A percentile compares a stretch with the other conserved stretches of the same genome.
Conservation (phyloP, 2,888 invertebrate genomes). For the Heliconius cydno region DNA sequence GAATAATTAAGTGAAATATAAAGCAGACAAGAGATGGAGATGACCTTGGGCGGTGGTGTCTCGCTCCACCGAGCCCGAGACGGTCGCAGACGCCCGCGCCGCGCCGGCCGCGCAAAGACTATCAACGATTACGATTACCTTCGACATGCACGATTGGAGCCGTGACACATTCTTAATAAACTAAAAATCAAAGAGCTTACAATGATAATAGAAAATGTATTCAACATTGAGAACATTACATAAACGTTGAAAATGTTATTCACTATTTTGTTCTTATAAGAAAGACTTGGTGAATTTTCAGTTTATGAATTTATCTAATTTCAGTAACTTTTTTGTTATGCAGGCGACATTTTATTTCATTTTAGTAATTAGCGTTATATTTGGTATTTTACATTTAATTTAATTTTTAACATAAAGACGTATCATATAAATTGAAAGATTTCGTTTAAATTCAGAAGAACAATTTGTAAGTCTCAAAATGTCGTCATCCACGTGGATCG, state of each 20-base stretch:
- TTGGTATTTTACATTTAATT: background rate
- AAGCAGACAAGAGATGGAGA: slow-evolving; percentile 58
- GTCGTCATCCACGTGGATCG: slow-evolving; percentile 71
- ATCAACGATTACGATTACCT: slow-evolving; percentile 58
- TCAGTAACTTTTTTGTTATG: no score
- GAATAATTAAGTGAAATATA: slow-evolving; percentile 65
- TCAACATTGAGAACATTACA: background rate
- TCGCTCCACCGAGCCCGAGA: slow-evolving; percentile 67
- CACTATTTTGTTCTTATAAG: background rate
- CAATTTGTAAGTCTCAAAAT: slow-evolving; percentile 46
- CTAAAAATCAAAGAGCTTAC: slow-evolving; percentile 4
- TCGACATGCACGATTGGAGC: slow-evolving; percentile 62
- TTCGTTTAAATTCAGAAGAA: slow-evolving; percentile 8
- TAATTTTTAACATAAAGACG: background rate
- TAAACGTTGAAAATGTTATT: background rate
- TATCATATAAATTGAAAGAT: background rate
- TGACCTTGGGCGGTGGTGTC: slow-evolving; percentile 70
- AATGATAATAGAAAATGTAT: background rate
- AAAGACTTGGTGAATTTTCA: background rate
- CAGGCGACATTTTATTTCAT: background rate
- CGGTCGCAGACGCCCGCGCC: slow-evolving; percentile 52
- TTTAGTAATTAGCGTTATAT: background rate
- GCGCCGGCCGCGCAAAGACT: slow-evolving; percentile 60
- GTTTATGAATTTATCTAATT: background rate
- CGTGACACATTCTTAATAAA: slow-evolving; percentile 48